Conservation (phyloP, 1,140 invertebrate genomes). For the Cydia splendana region DNA sequence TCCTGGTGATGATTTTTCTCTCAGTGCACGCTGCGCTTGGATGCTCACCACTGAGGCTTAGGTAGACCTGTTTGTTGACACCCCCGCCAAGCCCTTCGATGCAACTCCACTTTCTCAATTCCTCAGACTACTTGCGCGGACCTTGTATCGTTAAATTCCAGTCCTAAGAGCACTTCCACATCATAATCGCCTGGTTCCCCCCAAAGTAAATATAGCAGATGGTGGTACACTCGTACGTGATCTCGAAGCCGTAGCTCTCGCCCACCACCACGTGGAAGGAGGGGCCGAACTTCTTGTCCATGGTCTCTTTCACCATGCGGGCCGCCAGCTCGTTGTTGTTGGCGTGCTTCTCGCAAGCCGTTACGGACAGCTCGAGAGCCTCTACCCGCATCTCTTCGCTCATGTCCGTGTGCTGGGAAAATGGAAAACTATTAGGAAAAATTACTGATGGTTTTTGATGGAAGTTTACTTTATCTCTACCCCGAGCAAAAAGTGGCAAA, state of each 20-base stretch:
- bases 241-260: constrained; percentile 95
- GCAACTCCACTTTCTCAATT: no score
- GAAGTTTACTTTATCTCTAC: no score
- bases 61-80: no score
- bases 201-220: constrained; percentile 96
- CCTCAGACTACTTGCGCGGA: no score
- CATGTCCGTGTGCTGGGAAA: constrained; percentile 91
- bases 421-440: constrained; percentile 35
- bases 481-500: no score
- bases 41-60: no score
- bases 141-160: not conserved
- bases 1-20: no score
- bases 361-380: constrained; percentile 93
- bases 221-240: constrained; percentile 94
- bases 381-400: constrained; percentile 94
- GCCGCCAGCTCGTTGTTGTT: constrained; percentile 88
- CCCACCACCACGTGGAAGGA: constrained; percentile 96
- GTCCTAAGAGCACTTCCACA: constrained; percentile 92
- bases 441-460: no score
- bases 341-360: constrained; percentile 94
- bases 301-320: constrained; percentile 93
- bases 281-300: constrained; percentile 97
- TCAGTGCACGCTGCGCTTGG: no score
- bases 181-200: constrained; percentile 92
- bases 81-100: no score